These are phyloP conservation scores for Corella eumyota DNA, from an alignment of 23 tunicate genomes.

Conservation along the genomic window DNA sequence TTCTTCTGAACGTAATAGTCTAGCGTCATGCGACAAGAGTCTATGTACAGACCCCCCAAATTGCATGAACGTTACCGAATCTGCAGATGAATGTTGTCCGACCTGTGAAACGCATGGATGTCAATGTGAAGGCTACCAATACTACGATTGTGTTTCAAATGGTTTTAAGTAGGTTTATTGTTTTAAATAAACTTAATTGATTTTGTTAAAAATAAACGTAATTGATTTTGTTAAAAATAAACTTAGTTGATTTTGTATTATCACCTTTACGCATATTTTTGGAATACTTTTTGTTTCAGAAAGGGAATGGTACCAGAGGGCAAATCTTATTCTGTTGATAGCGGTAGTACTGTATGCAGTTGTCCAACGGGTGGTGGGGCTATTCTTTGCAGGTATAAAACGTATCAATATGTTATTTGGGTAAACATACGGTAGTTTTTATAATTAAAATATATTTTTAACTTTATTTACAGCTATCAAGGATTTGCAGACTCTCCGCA, in stretches of 20 bases:
- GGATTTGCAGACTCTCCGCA: background rate
- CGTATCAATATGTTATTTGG: no score
- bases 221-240: no score
- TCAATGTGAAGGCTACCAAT: slow-evolving; percentile 70
- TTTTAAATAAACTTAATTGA: no score
- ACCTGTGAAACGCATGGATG: slow-evolving; percentile 50
- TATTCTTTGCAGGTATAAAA: slow-evolving; percentile 68
- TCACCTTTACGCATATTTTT: no score
- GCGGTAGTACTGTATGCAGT: slow-evolving; percentile 66
- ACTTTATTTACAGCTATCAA: background rate
- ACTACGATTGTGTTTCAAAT: slow-evolving; percentile 60
- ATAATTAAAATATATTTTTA: no score
- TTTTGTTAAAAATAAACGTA: no score
- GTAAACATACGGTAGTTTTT: no score
- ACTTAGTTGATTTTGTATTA: no score
- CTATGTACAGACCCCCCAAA: slow-evolving; percentile 25
- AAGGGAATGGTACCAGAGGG: slow-evolving; percentile 76
- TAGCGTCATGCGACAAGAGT: slow-evolving; percentile 12
- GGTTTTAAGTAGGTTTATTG: slow-evolving; percentile 50
- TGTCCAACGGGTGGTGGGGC: slow-evolving; percentile 91
- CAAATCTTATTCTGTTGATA: slow-evolving; percentile 64
- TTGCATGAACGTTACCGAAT: slow-evolving; percentile 44
- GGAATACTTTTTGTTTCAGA: no score
- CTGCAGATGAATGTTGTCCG: slow-evolving; percentile 45
- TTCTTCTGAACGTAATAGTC: no score